Conservation (phyloP, 1,140 invertebrate genomes). For the Drosophila lini region DNA sequence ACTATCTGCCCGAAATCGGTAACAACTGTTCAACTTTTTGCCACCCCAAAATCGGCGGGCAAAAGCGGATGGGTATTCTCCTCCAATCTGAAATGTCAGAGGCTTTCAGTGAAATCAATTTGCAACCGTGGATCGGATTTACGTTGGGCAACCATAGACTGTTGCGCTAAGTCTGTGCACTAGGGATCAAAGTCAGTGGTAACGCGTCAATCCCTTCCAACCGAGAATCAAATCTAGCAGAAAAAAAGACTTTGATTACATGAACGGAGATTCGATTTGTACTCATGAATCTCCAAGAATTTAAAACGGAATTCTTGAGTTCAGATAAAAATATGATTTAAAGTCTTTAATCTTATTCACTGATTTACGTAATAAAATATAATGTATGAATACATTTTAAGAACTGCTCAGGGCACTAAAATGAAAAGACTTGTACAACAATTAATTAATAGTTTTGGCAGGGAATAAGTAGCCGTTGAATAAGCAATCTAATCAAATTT, state of each 20-base stretch:
- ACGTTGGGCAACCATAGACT: not conserved
- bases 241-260: not conserved
- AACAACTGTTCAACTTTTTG: slow-evolving; percentile 62
- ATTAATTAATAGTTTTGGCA: too few species aligned
- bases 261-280: not conserved
- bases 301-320: not conserved
- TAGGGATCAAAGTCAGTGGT: not conserved
- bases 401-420: not conserved
- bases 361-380: not conserved
- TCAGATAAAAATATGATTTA: too few species aligned
- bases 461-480: not conserved
- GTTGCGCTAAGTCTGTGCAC: not conserved
- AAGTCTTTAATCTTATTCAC: not conserved
- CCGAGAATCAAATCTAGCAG: not conserved
- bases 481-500: not conserved
- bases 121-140: slow-evolving; percentile 18
- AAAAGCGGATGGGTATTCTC: not conserved
- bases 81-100: slow-evolving; percentile 22
- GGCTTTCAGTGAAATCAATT: slow-evolving; percentile 36
- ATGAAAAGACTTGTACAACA: too few species aligned
- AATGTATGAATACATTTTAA: not conserved
- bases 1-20: slow-evolving; percentile 61
- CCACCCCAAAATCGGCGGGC: slow-evolving; percentile 5
- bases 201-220: not conserved
- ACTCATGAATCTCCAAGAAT: not conserved